Percentiles rank a stretch among this genome's conserved stretches.
These are phyloP conservation scores for Tetramorium alpestre DNA, from an alignment of 1,140 invertebrate genomes.

Conservation along the genomic window DNA sequence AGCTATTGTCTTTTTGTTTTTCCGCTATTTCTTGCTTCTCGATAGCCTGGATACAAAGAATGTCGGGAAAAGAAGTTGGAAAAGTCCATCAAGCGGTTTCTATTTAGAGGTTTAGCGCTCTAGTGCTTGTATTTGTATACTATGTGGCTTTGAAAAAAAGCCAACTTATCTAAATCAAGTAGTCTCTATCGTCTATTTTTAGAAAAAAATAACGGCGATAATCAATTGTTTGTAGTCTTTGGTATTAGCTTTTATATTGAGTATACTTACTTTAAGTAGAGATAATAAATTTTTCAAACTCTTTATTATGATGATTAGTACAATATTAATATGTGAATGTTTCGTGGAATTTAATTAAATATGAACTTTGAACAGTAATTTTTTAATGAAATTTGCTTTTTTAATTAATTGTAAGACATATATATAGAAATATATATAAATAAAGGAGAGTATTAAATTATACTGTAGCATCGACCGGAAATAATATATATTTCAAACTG, in stretches of 20 bases:
- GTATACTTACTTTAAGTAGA: neutral
- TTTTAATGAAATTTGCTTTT: too few species aligned
- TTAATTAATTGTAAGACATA: too few species aligned
- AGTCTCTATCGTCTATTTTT: neutral
- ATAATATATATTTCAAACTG: too few species aligned
- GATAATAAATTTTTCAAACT: too few species aligned
- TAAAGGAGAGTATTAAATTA: too few species aligned
- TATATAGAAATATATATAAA: too few species aligned
- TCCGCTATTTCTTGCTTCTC: neutral
- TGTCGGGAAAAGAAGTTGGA: constrained; percentile 22
- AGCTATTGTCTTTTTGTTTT: constrained; percentile 14
- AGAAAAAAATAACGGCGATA: neutral
- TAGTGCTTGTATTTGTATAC: neutral
- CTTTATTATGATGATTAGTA: too few species aligned
- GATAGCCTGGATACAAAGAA: constrained; percentile 28
- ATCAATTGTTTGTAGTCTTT: neutral
- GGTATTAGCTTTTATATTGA: neutral
- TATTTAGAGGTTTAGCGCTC: constrained; percentile 43
- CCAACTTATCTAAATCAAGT: constrained; percentile 9
- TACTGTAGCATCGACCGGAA: too few species aligned
- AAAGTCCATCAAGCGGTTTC: constrained; percentile 40
- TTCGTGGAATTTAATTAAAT: too few species aligned
- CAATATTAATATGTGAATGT: too few species aligned
- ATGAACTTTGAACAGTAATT: too few species aligned
- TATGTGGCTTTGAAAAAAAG: constrained; percentile 15